Evolutionary conservation across 2,888 invertebrate species (phyloP).

Genomic region (Entomobrya multifasciata): DNA sequence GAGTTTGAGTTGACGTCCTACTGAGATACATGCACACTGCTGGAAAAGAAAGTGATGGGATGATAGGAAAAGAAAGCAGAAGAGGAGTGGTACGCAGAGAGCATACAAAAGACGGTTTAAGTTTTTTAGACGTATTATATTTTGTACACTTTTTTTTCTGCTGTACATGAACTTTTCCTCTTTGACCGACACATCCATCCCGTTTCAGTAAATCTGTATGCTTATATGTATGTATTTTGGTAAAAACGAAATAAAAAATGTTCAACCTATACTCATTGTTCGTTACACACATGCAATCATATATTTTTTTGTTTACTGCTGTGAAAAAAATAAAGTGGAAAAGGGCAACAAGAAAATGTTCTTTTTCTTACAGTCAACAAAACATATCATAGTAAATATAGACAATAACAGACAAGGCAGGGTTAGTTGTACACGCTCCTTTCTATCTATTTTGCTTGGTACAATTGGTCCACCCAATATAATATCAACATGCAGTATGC

Average conservation of each 20-base stretch:
- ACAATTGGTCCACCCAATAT: slow-evolving; percentile 25
- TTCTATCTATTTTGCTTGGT: slow-evolving; percentile 9
- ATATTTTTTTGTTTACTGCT: slow-evolving; percentile 15
- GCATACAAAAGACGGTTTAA: slow-evolving; percentile 44
- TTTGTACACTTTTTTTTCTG: slow-evolving; percentile 3
- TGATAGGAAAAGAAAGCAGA: background rate
- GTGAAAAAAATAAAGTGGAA: slow-evolving; percentile 32
- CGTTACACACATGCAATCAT: background rate
- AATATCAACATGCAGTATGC: background rate
- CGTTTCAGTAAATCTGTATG: background rate
- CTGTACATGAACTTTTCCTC: slow-evolving; percentile 32
- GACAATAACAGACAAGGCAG: slow-evolving; percentile 7
- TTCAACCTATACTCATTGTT: background rate
- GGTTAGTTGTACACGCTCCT: background rate
- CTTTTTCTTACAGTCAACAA: background rate
- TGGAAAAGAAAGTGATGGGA: slow-evolving; percentile 28
- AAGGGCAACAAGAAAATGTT: slow-evolving; percentile 18
- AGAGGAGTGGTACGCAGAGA: background rate
- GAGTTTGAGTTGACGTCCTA: slow-evolving; percentile 10
- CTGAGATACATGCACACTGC: background rate
- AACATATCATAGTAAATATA: slow-evolving; percentile 14
- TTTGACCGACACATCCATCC: slow-evolving; percentile 59
- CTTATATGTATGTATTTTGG: background rate
- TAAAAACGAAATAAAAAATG: background rate
- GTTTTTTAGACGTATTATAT: slow-evolving; percentile 16